A percentile compares a stretch with the other conserved stretches of the same genome.
phyloP scores from a whole-genome alignment of 2,797 vertebrate genomes.

The Anas flavirostris region DNA sequence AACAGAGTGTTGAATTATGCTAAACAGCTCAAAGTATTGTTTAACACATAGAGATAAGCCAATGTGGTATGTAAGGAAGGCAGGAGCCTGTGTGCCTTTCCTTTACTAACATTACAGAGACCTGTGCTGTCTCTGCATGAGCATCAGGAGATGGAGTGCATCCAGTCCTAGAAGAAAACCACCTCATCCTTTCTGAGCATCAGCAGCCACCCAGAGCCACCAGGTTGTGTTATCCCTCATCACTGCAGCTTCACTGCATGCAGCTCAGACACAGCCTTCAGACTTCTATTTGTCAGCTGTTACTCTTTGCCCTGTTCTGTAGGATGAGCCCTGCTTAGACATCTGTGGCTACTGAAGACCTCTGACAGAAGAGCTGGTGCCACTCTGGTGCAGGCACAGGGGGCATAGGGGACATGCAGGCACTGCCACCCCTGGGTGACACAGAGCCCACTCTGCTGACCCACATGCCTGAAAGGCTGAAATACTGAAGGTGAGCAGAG shows the following conservation, averaged over 20 bases:
- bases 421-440: accelerated
- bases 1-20: background rate
- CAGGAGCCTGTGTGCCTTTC: background rate
- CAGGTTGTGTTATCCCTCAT: background rate
- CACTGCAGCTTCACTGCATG: too few relatives aligned
- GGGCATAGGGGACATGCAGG: accelerated
- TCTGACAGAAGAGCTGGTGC: too few relatives aligned
- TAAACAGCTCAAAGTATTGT: background rate
- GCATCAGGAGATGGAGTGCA: accelerated
- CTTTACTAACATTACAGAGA: accelerated
- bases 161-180: background rate
- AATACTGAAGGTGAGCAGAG: background rate
- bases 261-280: background rate
- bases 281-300: background rate
- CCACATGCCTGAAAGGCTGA: background rate
- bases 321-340: accelerated
- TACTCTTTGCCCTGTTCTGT: accelerated
- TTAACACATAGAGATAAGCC: background rate
- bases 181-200: background rate
- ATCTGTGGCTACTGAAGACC: accelerated
- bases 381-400: too few relatives aligned
- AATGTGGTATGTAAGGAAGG: background rate
- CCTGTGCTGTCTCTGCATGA: accelerated
- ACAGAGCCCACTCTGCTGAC: background rate
- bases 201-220: background rate